Conservation (phyloP, 2,113 vertebrate species). For the Ptyas mucosa region DNA sequence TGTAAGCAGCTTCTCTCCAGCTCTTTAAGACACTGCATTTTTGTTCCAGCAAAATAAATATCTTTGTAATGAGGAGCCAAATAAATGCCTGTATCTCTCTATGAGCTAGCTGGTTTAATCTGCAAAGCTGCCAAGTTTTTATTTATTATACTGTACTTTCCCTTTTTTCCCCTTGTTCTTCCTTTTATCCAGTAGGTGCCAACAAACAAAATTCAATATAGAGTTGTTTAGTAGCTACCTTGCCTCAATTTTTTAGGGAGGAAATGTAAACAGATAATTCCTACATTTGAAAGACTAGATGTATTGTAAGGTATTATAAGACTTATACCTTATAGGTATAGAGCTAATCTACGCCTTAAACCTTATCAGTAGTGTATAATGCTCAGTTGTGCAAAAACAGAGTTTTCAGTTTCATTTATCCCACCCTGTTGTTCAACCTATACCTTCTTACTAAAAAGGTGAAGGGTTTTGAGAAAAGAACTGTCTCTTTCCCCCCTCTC, state of each 20-base stretch:
- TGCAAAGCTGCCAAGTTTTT: background rate
- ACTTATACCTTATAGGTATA: background rate
- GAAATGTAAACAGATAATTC: background rate
- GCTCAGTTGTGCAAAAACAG: background rate
- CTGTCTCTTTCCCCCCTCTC: slow-evolving; percentile 16
- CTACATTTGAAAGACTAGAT: background rate
- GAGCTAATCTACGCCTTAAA: background rate
- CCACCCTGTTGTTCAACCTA: background rate
- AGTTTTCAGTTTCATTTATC: slow-evolving; percentile 3
- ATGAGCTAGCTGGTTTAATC: background rate
- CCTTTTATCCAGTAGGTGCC: background rate
- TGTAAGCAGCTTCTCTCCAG: background rate
- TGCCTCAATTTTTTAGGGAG: background rate
- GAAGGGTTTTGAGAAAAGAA: background rate
- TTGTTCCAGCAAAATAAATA: background rate
- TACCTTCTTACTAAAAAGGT: background rate
- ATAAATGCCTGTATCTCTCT: background rate
- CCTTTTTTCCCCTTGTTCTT: background rate
- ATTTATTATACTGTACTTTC: background rate
- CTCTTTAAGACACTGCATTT: background rate
- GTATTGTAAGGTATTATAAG: background rate
- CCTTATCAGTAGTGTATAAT: background rate
- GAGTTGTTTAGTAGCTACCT: background rate
- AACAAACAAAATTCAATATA: background rate
- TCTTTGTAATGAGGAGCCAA: background rate